phyloP scores from a whole-genome alignment of 2,113 vertebrate genomes.

The Uropsilus gracilis region DNA sequence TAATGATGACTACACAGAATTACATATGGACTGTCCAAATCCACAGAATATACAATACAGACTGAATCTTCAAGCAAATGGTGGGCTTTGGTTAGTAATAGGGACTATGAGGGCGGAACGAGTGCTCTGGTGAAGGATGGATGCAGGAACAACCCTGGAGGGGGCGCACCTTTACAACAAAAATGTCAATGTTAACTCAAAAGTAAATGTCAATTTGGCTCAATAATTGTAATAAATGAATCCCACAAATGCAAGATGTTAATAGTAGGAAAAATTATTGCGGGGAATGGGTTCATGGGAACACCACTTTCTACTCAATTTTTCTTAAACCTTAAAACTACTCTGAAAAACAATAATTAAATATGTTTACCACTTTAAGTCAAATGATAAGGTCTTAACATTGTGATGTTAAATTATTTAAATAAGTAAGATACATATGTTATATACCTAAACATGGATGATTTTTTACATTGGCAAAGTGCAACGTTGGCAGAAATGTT shows the following conservation, averaged over 20 bases:
- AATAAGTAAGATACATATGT: background rate
- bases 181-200: background rate
- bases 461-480: background rate
- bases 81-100: background rate
- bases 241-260: background rate
- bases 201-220: background rate
- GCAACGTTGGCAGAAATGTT: background rate
- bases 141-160: too few species aligned
- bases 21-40: background rate
- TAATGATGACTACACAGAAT: background rate
- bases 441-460: background rate
- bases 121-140: too few species aligned
- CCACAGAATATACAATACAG: background rate
- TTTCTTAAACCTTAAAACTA: conserved; percentile 14
- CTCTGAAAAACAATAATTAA: background rate
- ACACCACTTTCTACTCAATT: background rate
- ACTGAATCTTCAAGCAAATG: background rate
- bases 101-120: too few species aligned
- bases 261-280: background rate
- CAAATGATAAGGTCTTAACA: background rate
- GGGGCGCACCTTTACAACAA: too few species aligned
- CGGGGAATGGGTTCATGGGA: background rate
- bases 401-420: background rate
- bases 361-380: background rate
- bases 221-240: background rate